Evolutionary conservation across 2,113 vertebrate genomes (phyloP), one percentile per base, ranked within the genome.

Genomic region (Anguilla japonica): DNA sequence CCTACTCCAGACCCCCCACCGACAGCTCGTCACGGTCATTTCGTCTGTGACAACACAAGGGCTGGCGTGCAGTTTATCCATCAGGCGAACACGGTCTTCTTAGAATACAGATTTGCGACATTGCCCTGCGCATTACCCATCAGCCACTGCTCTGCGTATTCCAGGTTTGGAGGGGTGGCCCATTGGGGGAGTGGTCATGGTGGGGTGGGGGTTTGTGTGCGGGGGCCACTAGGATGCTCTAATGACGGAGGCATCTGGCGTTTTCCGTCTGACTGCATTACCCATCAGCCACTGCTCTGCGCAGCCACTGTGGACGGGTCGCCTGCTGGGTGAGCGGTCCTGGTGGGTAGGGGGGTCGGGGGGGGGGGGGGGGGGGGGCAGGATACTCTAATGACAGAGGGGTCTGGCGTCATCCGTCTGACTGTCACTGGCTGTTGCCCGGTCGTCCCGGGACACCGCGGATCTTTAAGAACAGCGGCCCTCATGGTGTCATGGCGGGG

Each of bases 251-350:
- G 89, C 3, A 57, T 46, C 43, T 86, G 50, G 63, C 85, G 88
- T 92, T 92, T 92, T 94, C 93, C 89, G 92, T 94, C 94, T 94
- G 91, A 87, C 90, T 90, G 93, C 13, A 88, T 89, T 91, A 91
- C 85, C 91, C 90, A 84, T 87, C 86, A 87, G 82, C 83, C 34
- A 46, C 4, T 46, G 5, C 88, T 22, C 41, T 63, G 79, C 63
- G 46, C 46, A 20, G 13, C 29, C 6, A 22, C 63, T 26, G 63
- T 71, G 22, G 4, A 26, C 3, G 22, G 22, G 63, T 81, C 78
- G 57, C 39, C 39, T 82, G 67, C 18, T 60, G 57, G 57, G 57
- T 2, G 57, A 20, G 57, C 15, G 4, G 57, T 16, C 16, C 60
- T 85, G 90, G 88, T 80, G 60, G 26, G 82, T 81, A n/a, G 41